A percentile compares a stretch with the other conserved stretches of the same genome.
Conservation (phyloP, 2,888 invertebrate genomes). For the Tipula lateralis region DNA sequence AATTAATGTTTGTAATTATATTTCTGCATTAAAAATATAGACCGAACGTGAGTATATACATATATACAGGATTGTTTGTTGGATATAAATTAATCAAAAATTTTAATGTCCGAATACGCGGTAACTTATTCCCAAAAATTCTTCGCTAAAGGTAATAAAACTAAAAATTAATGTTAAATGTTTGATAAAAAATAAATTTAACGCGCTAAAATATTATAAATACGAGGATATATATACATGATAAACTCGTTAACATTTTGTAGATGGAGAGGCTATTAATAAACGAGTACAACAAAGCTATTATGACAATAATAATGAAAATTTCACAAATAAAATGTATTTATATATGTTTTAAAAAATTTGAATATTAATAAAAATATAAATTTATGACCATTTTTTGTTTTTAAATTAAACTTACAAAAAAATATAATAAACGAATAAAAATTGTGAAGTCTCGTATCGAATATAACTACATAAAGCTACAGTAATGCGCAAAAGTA, state of each 20-base stretch:
- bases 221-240: no score
- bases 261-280: not conserved
- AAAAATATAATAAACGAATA: not conserved
- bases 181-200: not conserved
- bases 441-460: no score
- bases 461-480: no score
- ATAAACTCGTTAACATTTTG: no score
- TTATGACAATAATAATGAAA: not conserved
- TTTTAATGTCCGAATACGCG: no score
- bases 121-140: no score
- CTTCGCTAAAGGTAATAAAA: not conserved
- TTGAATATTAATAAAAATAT: not conserved
- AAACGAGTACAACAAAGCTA: not conserved
- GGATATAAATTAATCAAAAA: no score
- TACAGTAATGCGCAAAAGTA: no score
- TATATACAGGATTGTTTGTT: no score
- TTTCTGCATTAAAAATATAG: no score
- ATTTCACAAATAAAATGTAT: not conserved
- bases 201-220: not conserved
- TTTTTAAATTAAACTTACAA: not conserved
- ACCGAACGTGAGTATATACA: no score
- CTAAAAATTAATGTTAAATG: not conserved
- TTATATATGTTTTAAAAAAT: not conserved
- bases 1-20: no score
- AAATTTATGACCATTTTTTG: not conserved